These are phyloP conservation scores for Venustaconcha ellipsiformis DNA, from an alignment of 1,140 invertebrate genomes.

Conservation along the genomic window DNA sequence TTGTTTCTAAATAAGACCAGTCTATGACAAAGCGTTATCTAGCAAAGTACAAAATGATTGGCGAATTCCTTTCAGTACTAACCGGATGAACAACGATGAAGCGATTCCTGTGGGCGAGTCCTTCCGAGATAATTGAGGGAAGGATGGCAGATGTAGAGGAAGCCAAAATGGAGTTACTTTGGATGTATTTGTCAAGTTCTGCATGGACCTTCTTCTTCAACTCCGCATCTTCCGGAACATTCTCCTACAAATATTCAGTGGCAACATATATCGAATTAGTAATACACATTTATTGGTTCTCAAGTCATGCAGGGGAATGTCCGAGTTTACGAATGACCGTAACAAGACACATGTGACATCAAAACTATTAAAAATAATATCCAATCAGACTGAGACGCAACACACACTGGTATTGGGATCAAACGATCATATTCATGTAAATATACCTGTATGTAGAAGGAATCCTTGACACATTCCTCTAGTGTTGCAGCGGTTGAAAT, in stretches of 20 bases:
- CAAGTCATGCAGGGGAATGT: too few relatives aligned
- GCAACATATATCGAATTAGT: too few relatives aligned
- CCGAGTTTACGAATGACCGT: too few relatives aligned
- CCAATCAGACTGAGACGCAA: too few relatives aligned
- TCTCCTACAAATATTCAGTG: constrained; percentile 64
- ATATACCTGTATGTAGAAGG: constrained; percentile 79
- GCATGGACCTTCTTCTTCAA: constrained; percentile 84
- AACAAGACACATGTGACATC: too few relatives aligned
- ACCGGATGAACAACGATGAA: constrained; percentile 88
- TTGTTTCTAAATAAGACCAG: too few relatives aligned
- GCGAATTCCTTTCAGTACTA: constrained; percentile 8
- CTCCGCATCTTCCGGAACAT: constrained; percentile 86
- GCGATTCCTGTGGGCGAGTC: constrained; percentile 81
- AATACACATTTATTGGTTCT: too few relatives aligned
- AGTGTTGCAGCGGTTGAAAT: constrained; percentile 72
- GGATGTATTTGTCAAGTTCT: constrained; percentile 76
- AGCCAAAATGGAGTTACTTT: constrained; percentile 74
- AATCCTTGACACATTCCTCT: constrained; percentile 73
- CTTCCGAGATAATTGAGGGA: constrained; percentile 84
- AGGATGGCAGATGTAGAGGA: constrained; percentile 91
- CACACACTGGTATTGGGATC: too few relatives aligned
- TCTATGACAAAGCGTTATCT: too few relatives aligned
- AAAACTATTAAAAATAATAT: too few relatives aligned
- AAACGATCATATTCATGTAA: too few relatives aligned
- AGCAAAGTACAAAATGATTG: too few relatives aligned